Evolutionary conservation across 2,888 invertebrate genomes (phyloP), one percentile per base, ranked within the genome.

Genomic region (Hanleya hanleyi): DNA sequence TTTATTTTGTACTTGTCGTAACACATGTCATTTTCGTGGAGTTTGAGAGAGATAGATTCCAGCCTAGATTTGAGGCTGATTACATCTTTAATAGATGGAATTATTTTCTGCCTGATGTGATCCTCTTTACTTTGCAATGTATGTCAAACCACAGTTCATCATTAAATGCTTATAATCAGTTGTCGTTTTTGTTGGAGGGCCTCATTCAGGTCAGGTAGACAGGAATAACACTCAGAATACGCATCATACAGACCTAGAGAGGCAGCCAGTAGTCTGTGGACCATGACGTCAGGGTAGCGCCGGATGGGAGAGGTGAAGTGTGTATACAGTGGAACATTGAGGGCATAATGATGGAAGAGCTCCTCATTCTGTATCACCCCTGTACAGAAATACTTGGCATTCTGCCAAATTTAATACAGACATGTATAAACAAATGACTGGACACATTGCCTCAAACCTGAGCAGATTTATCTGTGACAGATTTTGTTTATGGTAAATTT

Each of bases 251-350:
- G 79, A 88, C 91, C 91, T 29, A 92, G 83, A 0, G 91, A 84
- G 22, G 95, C 95, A 90, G 93, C 92, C 51, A 95, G 91, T 62
- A 94, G 90, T 68, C 95, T 92, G 86, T 99, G 98, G 0, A 98
- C 97, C 91, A 98, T 93, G 66, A 97, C 93, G 91, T 98, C 98
- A 1, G 97, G 94, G 92, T 94, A 94, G 47, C 94, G 93, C 87
- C 98, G 92, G 81, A 98, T 98, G 0, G 98, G 98, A 50, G 97
- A 98, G 0, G 98, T 99, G 88, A 98, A 99, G 92, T 99, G 98
- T 0, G 98, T 98, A 89, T 98, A 98, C 69, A 95, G 93, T 0
- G 96, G 95, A 38, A 96, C 94, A 89, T 95, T 96, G 32, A 99
- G 92, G 6, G 97, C 98, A 91, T 96, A 99, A 92, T 99, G 98